Conservation (phyloP, 2,113 vertebrate species). For the Lepisosteus oculatus region DNA sequence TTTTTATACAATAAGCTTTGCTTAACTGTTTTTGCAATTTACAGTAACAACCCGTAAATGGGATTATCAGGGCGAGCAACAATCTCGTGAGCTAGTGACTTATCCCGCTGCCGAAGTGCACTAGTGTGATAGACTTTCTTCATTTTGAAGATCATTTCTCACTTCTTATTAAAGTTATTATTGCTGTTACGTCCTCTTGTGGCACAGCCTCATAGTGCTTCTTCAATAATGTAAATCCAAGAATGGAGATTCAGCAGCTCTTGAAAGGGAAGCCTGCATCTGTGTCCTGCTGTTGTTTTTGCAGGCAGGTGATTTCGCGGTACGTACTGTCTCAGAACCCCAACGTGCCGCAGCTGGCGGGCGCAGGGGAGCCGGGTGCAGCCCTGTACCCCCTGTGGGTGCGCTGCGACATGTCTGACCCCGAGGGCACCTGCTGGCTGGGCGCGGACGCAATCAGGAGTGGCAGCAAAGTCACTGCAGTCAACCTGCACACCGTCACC, state of each 20-base stretch:
- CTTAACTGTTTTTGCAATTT: background rate
- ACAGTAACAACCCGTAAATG: too few relatives aligned
- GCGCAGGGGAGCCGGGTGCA: constrained; percentile 20
- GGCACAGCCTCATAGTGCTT: too few relatives aligned
- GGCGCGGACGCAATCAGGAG: constrained; percentile 76
- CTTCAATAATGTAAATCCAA: too few relatives aligned
- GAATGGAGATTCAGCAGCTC: background rate
- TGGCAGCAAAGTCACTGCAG: constrained; percentile 59
- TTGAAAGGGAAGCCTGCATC: background rate
- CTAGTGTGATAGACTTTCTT: too few relatives aligned
- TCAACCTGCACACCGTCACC: constrained; percentile 70
- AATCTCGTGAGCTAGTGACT: too few relatives aligned
- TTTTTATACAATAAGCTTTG: background rate
- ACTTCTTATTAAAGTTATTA: too few relatives aligned
- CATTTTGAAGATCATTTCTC: too few relatives aligned
- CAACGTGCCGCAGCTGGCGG: constrained; percentile 55
- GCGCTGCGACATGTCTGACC: constrained; percentile 82
- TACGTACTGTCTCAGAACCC: constrained; percentile 84
- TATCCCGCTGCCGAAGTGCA: too few relatives aligned
- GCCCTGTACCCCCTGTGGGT: constrained; percentile 81
- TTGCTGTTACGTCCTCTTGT: too few relatives aligned
- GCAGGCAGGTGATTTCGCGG: constrained; percentile 83
- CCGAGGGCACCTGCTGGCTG: constrained; percentile 77
- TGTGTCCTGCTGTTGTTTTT: constrained; percentile 14
- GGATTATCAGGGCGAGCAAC: too few relatives aligned